Conservation (phyloP, 2,888 invertebrate species). For the Ophion costatus region DNA sequence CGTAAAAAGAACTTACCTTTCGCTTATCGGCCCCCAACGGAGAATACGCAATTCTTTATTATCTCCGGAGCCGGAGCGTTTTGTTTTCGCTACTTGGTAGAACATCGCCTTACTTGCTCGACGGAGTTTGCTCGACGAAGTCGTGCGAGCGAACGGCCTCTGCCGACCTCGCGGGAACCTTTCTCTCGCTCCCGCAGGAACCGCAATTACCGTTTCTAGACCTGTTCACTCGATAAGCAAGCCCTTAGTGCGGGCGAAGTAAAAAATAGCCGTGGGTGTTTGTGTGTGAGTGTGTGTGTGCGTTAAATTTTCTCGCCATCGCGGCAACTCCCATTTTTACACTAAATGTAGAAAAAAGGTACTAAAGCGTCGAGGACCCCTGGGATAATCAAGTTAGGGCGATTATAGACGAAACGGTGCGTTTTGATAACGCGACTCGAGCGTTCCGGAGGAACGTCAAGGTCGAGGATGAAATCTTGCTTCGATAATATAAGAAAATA, state of each 20-base stretch:
- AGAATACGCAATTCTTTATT: background rate
- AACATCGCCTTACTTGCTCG: background rate
- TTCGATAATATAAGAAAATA: background rate
- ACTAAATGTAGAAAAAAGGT: background rate
- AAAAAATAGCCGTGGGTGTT: background rate
- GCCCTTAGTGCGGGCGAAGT: background rate
- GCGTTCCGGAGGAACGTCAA: background rate
- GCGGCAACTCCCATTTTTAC: background rate
- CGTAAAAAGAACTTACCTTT: background rate
- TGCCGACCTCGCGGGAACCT: background rate
- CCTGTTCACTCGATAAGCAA: constrained; percentile 1
- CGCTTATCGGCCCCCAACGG: background rate
- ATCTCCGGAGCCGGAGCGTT: background rate
- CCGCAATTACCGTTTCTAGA: background rate
- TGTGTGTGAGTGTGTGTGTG: background rate
- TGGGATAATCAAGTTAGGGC: background rate
- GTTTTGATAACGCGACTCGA: background rate
- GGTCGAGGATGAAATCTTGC: too few species aligned
- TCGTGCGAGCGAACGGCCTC: too few species aligned
- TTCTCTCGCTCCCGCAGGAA: background rate
- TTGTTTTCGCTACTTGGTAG: background rate
- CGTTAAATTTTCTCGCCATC: background rate
- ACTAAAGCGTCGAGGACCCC: background rate
- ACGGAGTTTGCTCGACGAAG: background rate
- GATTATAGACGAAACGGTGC: background rate